Evolutionary conservation across 2,797 vertebrate species (phyloP).

Genomic region (Gephyroberyx darwinii): DNA sequence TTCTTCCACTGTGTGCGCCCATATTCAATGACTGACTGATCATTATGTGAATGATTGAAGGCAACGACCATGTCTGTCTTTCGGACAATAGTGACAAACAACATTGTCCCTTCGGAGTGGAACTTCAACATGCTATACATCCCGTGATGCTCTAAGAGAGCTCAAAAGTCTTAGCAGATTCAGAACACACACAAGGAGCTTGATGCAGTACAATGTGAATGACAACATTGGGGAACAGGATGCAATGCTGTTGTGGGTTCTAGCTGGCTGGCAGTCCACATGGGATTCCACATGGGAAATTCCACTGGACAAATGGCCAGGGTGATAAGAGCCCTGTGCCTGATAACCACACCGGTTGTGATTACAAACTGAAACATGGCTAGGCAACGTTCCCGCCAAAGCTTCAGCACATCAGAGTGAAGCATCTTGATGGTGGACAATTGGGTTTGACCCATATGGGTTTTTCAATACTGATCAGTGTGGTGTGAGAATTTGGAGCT

Average conservation of each 20-base stretch:
- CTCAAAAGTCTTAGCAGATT: background rate
- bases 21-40: too few species aligned
- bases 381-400: slow-evolving; percentile 3
- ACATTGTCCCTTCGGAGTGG: background rate
- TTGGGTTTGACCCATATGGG: background rate
- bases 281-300: slow-evolving; percentile 57
- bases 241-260: slow-evolving; percentile 30
- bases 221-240: slow-evolving; percentile 56
- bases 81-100: background rate
- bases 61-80: background rate
- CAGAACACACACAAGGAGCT: background rate
- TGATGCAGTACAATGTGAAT: slow-evolving; percentile 16
- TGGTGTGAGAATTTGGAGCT: too few species aligned
- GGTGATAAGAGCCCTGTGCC: slow-evolving; percentile 33
- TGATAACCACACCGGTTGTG: slow-evolving; percentile 21
- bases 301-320: slow-evolving; percentile 33
- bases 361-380: slow-evolving; percentile 13
- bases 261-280: slow-evolving; percentile 20
- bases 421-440: background rate
- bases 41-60: background rate
- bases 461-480: too few species aligned
- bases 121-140: background rate
- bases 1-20: too few species aligned
- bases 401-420: background rate
- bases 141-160: background rate